Evolutionary conservation across 2,113 vertebrate species (phyloP), one percentile per base, ranked within the genome.

Genomic region (Sebastes schlegelii): DNA sequence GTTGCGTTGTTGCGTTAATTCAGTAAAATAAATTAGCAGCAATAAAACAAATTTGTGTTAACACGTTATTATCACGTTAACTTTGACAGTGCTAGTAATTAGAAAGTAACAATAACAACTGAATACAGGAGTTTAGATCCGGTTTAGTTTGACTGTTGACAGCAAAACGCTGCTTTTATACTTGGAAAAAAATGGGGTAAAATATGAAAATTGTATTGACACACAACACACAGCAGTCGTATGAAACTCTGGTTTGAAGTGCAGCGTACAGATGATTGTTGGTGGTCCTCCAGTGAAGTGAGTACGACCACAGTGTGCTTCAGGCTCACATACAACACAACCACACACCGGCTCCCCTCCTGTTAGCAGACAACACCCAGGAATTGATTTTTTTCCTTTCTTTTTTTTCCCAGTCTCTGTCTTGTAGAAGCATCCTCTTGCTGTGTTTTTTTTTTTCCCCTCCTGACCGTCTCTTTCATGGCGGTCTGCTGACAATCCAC

Each of bases 341-440:
- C 57, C 60, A 42, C 54, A 77, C 65, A 69, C 26, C 51, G 1
- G 4, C 45, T 8, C 23, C 21, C 57, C 40, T 9, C 60, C 21
- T 21, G 23, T 63, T 21, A 74, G 79, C 60, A 26, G 40, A 69
- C 81, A 83, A 55, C 73, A 84, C 61, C 40, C 62, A 43, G 45
- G 57, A 79, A 94, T 90, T 64, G 91, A 91, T 92, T 82, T 86
- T 78, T 67, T 61, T 12, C 43, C 1, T 12, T 9, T 8, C 6
- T 40, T 9, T 66, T 14, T 34, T 51, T 48, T 2, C 0, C 23
- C 12, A 26, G 48, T 62, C 79, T 70, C 72, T 60, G 42, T 69
- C 77, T 68, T 57, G 69, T n/a, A 75, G 45, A 42, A 49, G 52
- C 12, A 19, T 80, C 70, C 40, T 85, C 45, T 70, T 21, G 17